Evolutionary conservation across 2,888 invertebrate genomes (phyloP).

Genomic region (Busseola fusca): DNA sequence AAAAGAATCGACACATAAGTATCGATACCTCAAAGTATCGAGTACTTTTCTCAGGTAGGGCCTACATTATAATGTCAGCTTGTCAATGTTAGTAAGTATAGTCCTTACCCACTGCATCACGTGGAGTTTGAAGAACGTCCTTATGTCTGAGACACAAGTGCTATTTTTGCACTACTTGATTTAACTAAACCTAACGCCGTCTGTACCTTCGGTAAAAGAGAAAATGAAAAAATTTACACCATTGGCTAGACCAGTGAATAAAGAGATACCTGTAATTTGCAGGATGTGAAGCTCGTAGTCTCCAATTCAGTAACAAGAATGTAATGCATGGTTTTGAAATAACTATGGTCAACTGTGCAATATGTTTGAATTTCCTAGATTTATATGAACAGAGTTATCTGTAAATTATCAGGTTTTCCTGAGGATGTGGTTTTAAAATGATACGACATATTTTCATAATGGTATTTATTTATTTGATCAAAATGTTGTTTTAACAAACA

Average conservation of each 20-base stretch:
- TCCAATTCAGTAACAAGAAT: conserved; percentile 80
- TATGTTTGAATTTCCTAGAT: conserved; percentile 4
- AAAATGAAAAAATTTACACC: neutral
- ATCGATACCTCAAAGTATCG: no score
- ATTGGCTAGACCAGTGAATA: neutral
- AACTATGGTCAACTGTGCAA: conserved; percentile 6
- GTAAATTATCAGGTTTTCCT: conserved; percentile 37
- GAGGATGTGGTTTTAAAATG: conserved; percentile 58
- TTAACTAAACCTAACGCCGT: no score
- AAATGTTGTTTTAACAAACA: neutral
- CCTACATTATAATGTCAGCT: no score
- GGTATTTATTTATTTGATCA: conserved; percentile 15
- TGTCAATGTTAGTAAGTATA: no score
- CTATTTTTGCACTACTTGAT: no score
- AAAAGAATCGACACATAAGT: no score
- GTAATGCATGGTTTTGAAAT: conserved; percentile 74
- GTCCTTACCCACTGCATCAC: no score
- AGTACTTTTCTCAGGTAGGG: no score
- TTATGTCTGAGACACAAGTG: no score
- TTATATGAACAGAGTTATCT: conserved; percentile 37
- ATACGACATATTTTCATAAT: conserved; percentile 26
- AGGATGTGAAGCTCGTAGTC: conserved; percentile 76
- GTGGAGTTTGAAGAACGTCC: no score
- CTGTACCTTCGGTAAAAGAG: no score
- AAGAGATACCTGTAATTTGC: conserved; percentile 79